phyloP scores from a whole-genome alignment of 2,888 invertebrate genomes.

The Psylliodes chrysocephalus region DNA sequence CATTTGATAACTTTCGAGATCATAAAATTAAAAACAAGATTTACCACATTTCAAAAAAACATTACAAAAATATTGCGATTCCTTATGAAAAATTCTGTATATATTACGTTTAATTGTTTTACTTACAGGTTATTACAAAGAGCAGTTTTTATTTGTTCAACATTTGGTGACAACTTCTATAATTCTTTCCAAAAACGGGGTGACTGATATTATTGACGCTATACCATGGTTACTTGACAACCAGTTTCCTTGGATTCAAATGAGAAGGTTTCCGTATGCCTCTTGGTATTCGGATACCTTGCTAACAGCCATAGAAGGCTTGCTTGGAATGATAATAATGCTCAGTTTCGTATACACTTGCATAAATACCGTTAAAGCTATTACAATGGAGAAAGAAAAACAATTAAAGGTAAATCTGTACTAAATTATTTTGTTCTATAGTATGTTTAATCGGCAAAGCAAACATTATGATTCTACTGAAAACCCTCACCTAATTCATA shows the following conservation, averaged over 20 bases:
- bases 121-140: conserved; percentile 68
- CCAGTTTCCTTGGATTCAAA: conserved; percentile 55
- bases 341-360: conserved; percentile 84
- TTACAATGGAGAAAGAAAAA: conserved; percentile 80
- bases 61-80: no score
- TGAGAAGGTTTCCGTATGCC: conserved; percentile 81
- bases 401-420: conserved; percentile 76
- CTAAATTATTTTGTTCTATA: not conserved
- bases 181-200: conserved; percentile 40
- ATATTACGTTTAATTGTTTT: conserved; percentile 25
- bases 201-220: not conserved
- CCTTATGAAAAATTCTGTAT: conserved; percentile 7
- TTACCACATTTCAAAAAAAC: no score
- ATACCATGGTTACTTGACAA: conserved; percentile 8
- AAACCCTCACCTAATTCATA: no score
- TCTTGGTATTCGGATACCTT: conserved; percentile 75
- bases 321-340: conserved; percentile 81
- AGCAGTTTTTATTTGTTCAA: conserved; percentile 76
- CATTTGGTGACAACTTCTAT: conserved; percentile 61
- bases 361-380: conserved; percentile 79
- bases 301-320: conserved; percentile 71
- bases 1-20: no score
- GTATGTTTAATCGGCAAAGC: no score
- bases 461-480: no score
- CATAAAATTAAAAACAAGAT: no score